A percentile compares a stretch with the other conserved stretches of the same genome.
phyloP scores from a whole-genome alignment of 2,888 invertebrate species.

The Plusia festucae region DNA sequence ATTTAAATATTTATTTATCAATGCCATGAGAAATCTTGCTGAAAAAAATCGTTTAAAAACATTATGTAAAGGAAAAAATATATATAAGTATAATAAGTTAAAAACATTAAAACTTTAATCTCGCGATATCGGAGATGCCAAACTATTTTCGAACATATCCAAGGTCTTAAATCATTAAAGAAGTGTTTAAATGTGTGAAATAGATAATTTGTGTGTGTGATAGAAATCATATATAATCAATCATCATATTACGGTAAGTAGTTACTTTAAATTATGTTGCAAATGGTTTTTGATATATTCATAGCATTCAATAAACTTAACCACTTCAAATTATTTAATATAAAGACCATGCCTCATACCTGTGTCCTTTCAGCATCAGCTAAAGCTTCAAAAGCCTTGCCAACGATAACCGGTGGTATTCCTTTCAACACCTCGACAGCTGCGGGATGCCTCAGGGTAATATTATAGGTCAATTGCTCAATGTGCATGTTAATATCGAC shows the following conservation, averaged over 20 bases:
- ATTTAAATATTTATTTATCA: neutral
- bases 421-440: constrained; percentile 72
- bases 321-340: neutral
- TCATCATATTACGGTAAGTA: neutral
- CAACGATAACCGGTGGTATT: constrained; percentile 71
- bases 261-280: too few species aligned
- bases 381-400: constrained; percentile 80
- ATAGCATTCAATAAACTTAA: constrained; percentile 5
- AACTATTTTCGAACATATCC: too few species aligned
- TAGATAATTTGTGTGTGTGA: too few species aligned
- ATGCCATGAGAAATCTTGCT: too few species aligned
- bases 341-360: constrained; percentile 62
- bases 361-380: constrained; percentile 83
- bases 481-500: constrained; percentile 79
- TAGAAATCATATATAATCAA: too few species aligned
- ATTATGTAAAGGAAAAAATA: too few species aligned
- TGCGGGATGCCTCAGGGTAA: constrained; percentile 76
- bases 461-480: constrained; percentile 80
- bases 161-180: too few species aligned
- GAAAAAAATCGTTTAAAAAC: too few species aligned
- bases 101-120: too few species aligned
- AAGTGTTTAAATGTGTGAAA: too few species aligned
- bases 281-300: neutral
- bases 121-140: too few species aligned
- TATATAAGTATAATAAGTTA: too few species aligned